Evolutionary conservation across 1,140 invertebrate species (phyloP), one percentile per base, ranked within the genome.

Genomic region (Brachionus koreanus): DNA sequence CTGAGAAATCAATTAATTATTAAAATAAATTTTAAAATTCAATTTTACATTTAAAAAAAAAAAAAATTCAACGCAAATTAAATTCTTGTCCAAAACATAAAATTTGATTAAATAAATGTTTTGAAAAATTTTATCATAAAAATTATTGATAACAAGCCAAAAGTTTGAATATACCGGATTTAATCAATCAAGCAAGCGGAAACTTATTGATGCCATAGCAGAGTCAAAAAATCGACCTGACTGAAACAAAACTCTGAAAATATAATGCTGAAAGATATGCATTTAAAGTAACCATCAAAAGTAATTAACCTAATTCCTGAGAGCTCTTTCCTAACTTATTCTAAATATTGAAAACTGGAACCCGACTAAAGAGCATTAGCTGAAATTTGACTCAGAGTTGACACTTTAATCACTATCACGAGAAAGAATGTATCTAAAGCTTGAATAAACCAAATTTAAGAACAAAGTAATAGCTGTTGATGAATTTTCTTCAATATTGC

Each of bases 281-380:
- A n/a, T 19, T 19, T 57, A 57, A 57, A 57, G 16, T 16, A 16
- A 9, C 49, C 49, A 57, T 57, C 19, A 57, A 57, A 57, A 57
- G 49, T 57, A 57, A 57, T 57, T 57, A 57, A 57, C 49, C 49
- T 57, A 57, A 57, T 57, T 57, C n/a, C 49, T 57, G 49, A 57
- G 49, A 57, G 49, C 49, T 57, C 49, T 57, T 57, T 57, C 49
- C 49, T 57, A 57, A 57, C 49, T 57, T 57, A 23, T 57, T 57
- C 19, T 25, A 57, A 57, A 16, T 57, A 57, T n/a, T 57, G 19
- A 52, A 52, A 9, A 52, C 16, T 52, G 49, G 49, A 57, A 57
- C 49, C 49, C 16, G 49, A 23, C 49, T 57, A 57, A 57, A 49
- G 43, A 49, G 43, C 43, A 57, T 57, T 57, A 25, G 49, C 49